Percentiles rank a stretch among this genome's conserved stretches.
Conservation (phyloP, 2,797 vertebrate species). For the Neoniphon sammara region DNA sequence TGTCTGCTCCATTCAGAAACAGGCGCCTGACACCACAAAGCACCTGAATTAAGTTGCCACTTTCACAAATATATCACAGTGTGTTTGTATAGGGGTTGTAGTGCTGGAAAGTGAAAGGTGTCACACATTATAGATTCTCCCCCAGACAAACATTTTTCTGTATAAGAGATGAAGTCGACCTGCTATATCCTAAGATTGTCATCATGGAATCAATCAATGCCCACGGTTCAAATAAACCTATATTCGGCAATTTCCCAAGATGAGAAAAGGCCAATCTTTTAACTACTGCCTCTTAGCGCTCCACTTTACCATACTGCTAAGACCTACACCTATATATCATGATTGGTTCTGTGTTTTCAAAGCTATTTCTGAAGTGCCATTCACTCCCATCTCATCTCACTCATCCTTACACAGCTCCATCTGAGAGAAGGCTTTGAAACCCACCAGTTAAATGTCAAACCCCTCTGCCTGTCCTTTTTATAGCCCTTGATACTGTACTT, state of each 20-base stretch:
- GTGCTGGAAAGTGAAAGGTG: slow-evolving; percentile 21
- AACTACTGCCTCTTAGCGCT: slow-evolving; percentile 5
- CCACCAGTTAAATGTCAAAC: slow-evolving; percentile 54
- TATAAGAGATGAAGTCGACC: slow-evolving; percentile 27
- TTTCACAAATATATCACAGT: slow-evolving; percentile 8
- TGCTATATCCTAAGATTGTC: slow-evolving; percentile 7
- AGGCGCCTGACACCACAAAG: not conserved
- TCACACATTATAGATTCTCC: slow-evolving; percentile 13
- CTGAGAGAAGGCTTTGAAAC: slow-evolving; percentile 12
- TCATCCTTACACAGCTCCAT: slow-evolving; percentile 20
- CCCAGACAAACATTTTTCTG: slow-evolving; percentile 19
- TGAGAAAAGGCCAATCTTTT: slow-evolving; percentile 12
- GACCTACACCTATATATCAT: slow-evolving; percentile 8
- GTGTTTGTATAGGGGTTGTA: slow-evolving; percentile 13
- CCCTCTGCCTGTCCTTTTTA: slow-evolving; percentile 40
- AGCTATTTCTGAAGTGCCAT: slow-evolving; percentile 37
- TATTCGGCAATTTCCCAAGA: slow-evolving; percentile 11
- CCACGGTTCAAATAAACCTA: slow-evolving; percentile 17
- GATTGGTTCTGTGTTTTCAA: not conserved
- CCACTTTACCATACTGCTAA: not conserved
- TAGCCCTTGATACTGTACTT: slow-evolving; percentile 3
- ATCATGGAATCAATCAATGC: slow-evolving; percentile 39
- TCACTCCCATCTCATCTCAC: slow-evolving; percentile 35
- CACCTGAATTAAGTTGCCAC: not conserved
- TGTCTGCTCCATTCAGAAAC: slow-evolving; percentile 4